Evolutionary conservation across 2,797 vertebrate genomes (phyloP), one percentile per base, ranked within the genome.

Genomic region (Parauchenoglanis ngamensis): DNA sequence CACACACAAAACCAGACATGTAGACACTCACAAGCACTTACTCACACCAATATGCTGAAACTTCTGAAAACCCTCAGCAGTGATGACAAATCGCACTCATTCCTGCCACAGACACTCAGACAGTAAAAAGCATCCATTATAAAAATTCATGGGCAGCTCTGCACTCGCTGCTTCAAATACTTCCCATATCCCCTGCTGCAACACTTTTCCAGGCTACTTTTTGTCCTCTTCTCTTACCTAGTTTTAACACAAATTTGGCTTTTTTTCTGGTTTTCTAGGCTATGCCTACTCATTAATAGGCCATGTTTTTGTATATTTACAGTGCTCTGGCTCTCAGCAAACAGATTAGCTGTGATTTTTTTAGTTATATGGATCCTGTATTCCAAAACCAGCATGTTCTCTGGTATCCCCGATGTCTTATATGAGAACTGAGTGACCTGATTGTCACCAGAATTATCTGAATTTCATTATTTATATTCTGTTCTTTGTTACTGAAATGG

Each of bases 101-200:
- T 92, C 72, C 91, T 90, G 93, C 91, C 92, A 92, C 91, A 94
- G 92, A 95, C 92, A 93, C 93, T 94, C 94, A 93, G 94, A 94
- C 93, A 92, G 93, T 95, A 95, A 95, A 95, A 95, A 95, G 93
- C 94, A 92, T 93, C 92, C 93, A 95, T 96, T 95, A 96, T 95
- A 95, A 93, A 95, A 93, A 95, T 96, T 93, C 90, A 95, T 94
- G 91, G 86, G 90, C 86, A 90, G 92, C 92, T 88, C 92, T 87
- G 84, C 86, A 88, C 92, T 90, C 92, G 88, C 92, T 89, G 90
- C 93, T 94, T 95, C 94, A 94, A 93, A 94, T 91, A 91, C 91
- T 90, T 91, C 89, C 89, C 63, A 88, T 91, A 91, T 92, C 90
- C 90, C 93, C 94, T 92, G 92, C 89, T 91, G 83, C 88, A 79